Percentiles rank a stretch among this genome's conserved stretches.
Conservation (phyloP, 1,140 invertebrate species). For the Oryctes rhinoceros region DNA sequence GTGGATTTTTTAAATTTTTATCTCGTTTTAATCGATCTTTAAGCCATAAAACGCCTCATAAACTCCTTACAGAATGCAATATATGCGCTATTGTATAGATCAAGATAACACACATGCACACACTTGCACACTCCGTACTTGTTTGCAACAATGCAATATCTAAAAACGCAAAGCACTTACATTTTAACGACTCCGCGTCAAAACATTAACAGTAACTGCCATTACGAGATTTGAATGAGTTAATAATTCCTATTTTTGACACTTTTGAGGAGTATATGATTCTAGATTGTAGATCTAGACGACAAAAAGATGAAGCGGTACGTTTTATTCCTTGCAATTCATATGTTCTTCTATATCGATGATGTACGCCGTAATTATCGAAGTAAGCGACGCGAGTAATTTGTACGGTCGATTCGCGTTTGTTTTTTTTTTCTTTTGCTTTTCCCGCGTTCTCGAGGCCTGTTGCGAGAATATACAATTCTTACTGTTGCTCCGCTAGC, state of each 20-base stretch:
- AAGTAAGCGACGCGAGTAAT: slow-evolving; percentile 8
- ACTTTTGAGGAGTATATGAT: background rate
- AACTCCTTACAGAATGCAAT: background rate
- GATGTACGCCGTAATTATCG: slow-evolving; percentile 21
- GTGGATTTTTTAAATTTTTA: slow-evolving; percentile 22
- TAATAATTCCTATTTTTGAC: slow-evolving; percentile 25
- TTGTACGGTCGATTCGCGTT: slow-evolving; percentile 5
- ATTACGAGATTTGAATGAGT: slow-evolving; percentile 1
- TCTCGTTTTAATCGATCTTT: slow-evolving; percentile 27
- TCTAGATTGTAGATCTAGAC: background rate
- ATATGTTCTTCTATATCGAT: slow-evolving; percentile 10
- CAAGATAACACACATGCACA: background rate
- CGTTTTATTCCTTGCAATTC: slow-evolving; percentile 6
- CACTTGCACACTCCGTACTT: background rate
- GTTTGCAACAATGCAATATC: slow-evolving; percentile 23
- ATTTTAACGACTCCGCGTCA: slow-evolving; percentile 14
- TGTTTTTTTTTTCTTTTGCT: slow-evolving; percentile 15
- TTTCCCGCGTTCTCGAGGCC: background rate
- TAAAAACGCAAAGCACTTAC: slow-evolving; percentile 21
- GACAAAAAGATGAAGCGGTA: background rate
- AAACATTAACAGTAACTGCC: background rate
- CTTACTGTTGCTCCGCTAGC: background rate
- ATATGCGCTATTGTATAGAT: slow-evolving; percentile 4
- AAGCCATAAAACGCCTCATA: slow-evolving; percentile 32
- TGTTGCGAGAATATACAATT: background rate